Conservation (phyloP, 2,888 invertebrate species). For the Pyrochroa serraticornis region DNA sequence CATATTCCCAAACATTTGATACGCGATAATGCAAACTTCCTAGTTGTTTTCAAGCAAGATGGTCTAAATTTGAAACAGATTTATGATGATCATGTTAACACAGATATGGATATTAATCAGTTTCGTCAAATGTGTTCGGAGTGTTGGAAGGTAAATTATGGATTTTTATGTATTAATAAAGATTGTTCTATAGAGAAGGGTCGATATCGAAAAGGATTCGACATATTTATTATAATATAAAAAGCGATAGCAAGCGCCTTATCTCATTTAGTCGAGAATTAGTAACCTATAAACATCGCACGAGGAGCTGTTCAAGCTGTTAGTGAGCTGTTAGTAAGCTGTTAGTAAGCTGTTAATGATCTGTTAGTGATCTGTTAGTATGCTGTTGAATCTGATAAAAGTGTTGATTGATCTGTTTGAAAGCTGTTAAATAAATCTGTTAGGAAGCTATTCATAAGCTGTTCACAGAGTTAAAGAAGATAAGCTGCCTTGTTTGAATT, state of each 20-base stretch:
- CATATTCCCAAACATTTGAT: conserved; percentile 51
- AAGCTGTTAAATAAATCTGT: conserved; percentile 2
- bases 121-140: conserved; percentile 44
- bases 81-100: conserved; percentile 31
- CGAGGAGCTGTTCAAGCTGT: conserved; percentile 3
- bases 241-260: not conserved
- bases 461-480: not conserved
- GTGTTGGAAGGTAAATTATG: conserved; percentile 46
- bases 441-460: conserved; percentile 5
- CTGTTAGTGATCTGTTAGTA: not conserved
- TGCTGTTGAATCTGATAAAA: not conserved
- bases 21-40: conserved; percentile 50
- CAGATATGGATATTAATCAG: conserved; percentile 38
- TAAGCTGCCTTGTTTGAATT: not conserved
- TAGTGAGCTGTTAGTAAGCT: conserved; percentile 2
- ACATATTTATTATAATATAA: conserved; percentile 29
- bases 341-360: conserved; percentile 1
- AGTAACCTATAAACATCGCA: not conserved
- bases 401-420: not conserved
- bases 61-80: conserved; percentile 47
- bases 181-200: conserved; percentile 40
- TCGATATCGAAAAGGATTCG: conserved; percentile 45
- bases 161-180: conserved; percentile 45
- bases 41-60: conserved; percentile 52
- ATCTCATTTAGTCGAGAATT: not conserved